A percentile compares a stretch with the other conserved stretches of the same genome.
These are phyloP conservation scores for Drosophila repleta DNA, from an alignment of 1,140 invertebrate genomes.

Conservation along the genomic window DNA sequence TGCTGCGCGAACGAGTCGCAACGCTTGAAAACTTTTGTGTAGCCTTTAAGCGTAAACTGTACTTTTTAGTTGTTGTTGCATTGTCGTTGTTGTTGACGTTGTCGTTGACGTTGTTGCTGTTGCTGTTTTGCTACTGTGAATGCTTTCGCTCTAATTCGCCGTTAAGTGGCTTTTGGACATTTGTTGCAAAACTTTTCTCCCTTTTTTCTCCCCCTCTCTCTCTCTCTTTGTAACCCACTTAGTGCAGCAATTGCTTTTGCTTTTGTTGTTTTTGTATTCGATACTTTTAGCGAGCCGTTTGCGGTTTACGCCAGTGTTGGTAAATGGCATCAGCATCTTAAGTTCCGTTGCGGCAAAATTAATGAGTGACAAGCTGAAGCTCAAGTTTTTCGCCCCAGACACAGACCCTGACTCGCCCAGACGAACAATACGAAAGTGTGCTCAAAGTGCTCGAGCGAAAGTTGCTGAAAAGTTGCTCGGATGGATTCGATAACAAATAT, in stretches of 20 bases:
- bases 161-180: slow-evolving; percentile 81
- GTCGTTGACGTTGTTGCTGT: slow-evolving; percentile 1
- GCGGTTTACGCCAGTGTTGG: slow-evolving; percentile 40
- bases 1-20: slow-evolving; percentile 32
- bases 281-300: slow-evolving; percentile 46
- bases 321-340: slow-evolving; percentile 28
- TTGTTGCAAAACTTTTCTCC: slow-evolving; percentile 69
- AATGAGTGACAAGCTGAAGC: slow-evolving; percentile 51
- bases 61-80: slow-evolving; percentile 57
- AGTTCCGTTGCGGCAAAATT: slow-evolving; percentile 49
- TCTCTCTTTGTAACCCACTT: neutral
- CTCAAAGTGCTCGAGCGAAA: slow-evolving; percentile 27
- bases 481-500: slow-evolving; percentile 1
- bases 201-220: slow-evolving; percentile 13
- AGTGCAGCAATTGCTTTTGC: slow-evolving; percentile 14
- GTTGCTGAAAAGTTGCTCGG: neutral
- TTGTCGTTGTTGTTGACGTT: slow-evolving; percentile 24
- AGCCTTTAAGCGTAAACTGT: slow-evolving; percentile 78
- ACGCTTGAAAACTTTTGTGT: slow-evolving; percentile 65
- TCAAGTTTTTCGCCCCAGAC: slow-evolving; percentile 1
- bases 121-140: slow-evolving; percentile 54
- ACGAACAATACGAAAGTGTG: slow-evolving; percentile 12
- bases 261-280: slow-evolving; percentile 35
- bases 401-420: neutral
- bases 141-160: slow-evolving; percentile 73